These are phyloP conservation scores for Octodonta nipae DNA, from an alignment of 2,888 invertebrate species.

Conservation along the genomic window DNA sequence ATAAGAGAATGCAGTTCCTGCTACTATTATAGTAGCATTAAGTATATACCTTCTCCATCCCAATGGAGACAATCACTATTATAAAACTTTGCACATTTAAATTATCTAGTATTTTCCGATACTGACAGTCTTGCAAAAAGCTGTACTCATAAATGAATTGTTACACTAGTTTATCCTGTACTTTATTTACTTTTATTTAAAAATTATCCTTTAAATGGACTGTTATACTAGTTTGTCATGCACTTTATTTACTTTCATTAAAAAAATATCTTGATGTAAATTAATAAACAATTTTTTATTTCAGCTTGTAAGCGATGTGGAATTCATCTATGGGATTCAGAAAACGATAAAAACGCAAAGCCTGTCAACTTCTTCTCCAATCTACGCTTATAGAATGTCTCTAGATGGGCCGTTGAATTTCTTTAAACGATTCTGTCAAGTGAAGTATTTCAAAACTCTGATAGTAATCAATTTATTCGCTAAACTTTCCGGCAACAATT, in stretches of 20 bases:
- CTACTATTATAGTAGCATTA: too few relatives aligned
- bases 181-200: not conserved
- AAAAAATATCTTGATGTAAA: not conserved
- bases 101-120: too few relatives aligned
- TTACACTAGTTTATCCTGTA: too few relatives aligned
- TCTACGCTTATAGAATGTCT: conserved; percentile 26
- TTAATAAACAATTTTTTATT: conserved; percentile 13
- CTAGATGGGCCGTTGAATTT: conserved; percentile 22
- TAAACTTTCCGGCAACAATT: conserved; percentile 17
- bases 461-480: conserved; percentile 18
- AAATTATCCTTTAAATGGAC: too few relatives aligned
- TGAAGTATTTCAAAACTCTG: conserved; percentile 19
- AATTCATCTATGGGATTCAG: conserved; percentile 26
- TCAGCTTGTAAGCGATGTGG: conserved; percentile 28
- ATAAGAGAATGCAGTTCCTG: too few relatives aligned
- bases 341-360: conserved; percentile 15
- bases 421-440: conserved; percentile 20
- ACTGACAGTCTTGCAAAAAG: too few relatives aligned
- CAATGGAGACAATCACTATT: too few relatives aligned
- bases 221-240: not conserved
- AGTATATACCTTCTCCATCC: too few relatives aligned
- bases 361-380: conserved; percentile 17
- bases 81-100: too few relatives aligned
- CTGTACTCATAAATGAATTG: too few relatives aligned
- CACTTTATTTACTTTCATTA: not conserved